Conservation (phyloP, 2,888 invertebrate genomes). For the Papilio protenor region DNA sequence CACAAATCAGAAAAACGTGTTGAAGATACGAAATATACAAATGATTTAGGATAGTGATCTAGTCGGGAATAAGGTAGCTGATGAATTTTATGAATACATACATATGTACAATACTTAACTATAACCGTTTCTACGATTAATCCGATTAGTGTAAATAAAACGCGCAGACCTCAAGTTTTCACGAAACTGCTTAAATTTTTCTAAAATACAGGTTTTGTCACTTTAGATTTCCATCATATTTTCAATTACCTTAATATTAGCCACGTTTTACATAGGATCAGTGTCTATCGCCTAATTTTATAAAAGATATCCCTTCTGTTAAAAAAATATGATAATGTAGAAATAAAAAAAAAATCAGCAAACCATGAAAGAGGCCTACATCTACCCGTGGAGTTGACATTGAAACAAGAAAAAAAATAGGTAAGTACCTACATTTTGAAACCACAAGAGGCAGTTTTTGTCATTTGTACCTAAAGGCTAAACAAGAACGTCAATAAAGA, state of each 20-base stretch:
- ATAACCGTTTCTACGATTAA: neutral
- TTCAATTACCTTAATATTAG: neutral
- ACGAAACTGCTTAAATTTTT: neutral
- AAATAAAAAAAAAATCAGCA: neutral
- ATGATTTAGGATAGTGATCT: too few relatives aligned
- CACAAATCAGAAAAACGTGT: too few relatives aligned
- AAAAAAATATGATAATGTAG: neutral
- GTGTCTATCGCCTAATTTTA: too few relatives aligned
- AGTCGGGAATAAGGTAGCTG: too few relatives aligned
- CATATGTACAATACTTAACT: neutral
- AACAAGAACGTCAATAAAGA: constrained; percentile 15
- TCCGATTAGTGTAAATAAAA: neutral
- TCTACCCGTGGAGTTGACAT: neutral
- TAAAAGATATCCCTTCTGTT: too few relatives aligned
- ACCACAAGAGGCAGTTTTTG: neutral
- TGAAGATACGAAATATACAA: too few relatives aligned
- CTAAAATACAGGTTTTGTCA: neutral
- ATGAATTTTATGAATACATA: neutral
- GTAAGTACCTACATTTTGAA: neutral
- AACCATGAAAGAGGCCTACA: neutral
- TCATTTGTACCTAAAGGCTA: neutral
- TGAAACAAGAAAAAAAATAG: neutral
- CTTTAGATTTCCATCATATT: too few relatives aligned
- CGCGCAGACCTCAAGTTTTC: neutral
- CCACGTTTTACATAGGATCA: neutral